phyloP scores from a whole-genome alignment of 1,140 invertebrate species.

The Sesamia nonagrioides region DNA sequence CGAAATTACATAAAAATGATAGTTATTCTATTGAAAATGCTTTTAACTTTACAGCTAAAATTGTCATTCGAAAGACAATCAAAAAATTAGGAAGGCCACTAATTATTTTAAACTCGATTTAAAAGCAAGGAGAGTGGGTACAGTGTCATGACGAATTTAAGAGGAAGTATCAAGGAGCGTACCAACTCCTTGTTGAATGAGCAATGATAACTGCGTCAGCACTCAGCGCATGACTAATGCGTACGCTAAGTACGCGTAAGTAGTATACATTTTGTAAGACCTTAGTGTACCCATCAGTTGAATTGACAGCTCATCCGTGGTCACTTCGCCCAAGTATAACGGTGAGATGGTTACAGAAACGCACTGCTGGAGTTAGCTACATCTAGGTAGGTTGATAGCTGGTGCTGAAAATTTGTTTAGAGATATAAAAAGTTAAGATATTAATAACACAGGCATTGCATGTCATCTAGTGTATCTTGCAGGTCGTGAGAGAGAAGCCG shows the following conservation, averaged over 20 bases:
- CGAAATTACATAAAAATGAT: too few relatives aligned
- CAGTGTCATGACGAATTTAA: not conserved
- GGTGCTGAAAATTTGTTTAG: not conserved
- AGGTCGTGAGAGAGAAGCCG: not conserved
- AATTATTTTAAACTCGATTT: not conserved
- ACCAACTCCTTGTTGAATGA: not conserved
- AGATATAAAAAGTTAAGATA: not conserved
- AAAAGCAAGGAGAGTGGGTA: not conserved
- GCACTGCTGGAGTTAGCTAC: too few relatives aligned
- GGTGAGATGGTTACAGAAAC: too few relatives aligned
- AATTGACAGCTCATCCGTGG: too few relatives aligned
- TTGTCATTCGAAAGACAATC: not conserved
- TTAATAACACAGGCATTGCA: not conserved
- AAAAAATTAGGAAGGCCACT: not conserved
- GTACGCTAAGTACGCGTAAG: slow-evolving; percentile 3
- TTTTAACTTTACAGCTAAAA: too few relatives aligned
- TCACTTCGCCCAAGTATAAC: too few relatives aligned
- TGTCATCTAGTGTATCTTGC: not conserved
- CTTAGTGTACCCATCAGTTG: too few relatives aligned
- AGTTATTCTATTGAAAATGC: too few relatives aligned
- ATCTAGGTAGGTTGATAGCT: too few relatives aligned
- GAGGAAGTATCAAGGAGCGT: slow-evolving; percentile 18
- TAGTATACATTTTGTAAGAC: not conserved
- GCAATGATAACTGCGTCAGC: not conserved
- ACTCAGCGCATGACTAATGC: not conserved